Conservation (phyloP, 2,113 vertebrate species). For the Cromileptes altivelis region DNA sequence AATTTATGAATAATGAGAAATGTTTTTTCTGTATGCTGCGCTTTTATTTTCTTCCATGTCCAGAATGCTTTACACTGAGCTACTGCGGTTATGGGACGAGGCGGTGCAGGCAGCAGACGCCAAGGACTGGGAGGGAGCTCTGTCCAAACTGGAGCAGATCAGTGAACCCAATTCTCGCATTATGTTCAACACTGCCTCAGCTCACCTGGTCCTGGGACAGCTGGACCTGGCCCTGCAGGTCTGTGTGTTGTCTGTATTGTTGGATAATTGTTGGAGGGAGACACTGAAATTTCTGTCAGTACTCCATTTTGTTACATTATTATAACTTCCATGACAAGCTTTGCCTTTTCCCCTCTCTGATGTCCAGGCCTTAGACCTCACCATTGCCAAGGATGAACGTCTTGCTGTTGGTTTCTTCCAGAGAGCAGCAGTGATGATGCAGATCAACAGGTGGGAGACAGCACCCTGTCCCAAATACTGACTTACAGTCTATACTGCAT, state of each 20-base stretch:
- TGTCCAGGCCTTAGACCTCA: conserved; percentile 86
- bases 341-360: neutral
- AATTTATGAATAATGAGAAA: no score
- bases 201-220: conserved; percentile 86
- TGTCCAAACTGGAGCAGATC: conserved; percentile 82
- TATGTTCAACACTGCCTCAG: conserved; percentile 87
- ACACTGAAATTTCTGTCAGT: neutral
- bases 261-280: no score
- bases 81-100: conserved; percentile 87
- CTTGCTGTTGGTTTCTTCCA: conserved; percentile 93
- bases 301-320: neutral
- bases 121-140: conserved; percentile 85
- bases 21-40: no score
- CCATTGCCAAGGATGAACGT: conserved; percentile 86
- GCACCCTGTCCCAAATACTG: neutral
- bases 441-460: conserved; percentile 83
- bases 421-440: conserved; percentile 87
- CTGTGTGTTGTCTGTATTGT: neutral
- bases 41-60: neutral
- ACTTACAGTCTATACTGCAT: neutral
- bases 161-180: conserved; percentile 85
- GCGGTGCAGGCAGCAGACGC: conserved; percentile 84
- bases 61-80: conserved; percentile 88
- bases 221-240: conserved; percentile 85
- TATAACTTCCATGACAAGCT: neutral